Conservation (phyloP, 1,140 invertebrate genomes). For the Aphis gossypii region DNA sequence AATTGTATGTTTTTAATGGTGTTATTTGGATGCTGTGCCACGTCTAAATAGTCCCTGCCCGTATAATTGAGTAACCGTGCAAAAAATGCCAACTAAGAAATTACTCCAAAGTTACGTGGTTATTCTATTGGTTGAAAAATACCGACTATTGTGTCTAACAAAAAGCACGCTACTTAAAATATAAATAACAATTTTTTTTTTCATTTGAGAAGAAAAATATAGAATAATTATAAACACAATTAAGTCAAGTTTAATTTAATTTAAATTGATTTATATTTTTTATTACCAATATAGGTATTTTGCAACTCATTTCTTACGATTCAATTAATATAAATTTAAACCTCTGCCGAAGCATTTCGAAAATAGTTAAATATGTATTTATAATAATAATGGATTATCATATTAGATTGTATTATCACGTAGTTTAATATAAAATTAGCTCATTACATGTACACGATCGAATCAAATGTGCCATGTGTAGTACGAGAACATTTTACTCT, state of each 20-base stretch:
- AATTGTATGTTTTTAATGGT: slow-evolving; percentile 42
- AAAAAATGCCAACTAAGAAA: slow-evolving; percentile 38
- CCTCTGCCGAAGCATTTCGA: neutral
- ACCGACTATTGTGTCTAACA: neutral
- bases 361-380: neutral
- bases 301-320: neutral
- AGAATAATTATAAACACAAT: neutral
- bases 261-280: neutral
- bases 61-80: slow-evolving; percentile 41
- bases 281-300: neutral
- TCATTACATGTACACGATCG: neutral
- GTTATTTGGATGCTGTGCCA: slow-evolving; percentile 44
- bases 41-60: neutral
- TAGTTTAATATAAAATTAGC: slow-evolving; percentile 6
- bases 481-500: slow-evolving; percentile 2
- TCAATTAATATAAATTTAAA: neutral
- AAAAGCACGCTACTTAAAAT: neutral
- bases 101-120: neutral
- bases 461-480: neutral
- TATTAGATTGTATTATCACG: slow-evolving; percentile 1
- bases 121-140: slow-evolving; percentile 21
- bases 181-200: neutral
- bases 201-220: neutral
- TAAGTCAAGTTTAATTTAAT: neutral
- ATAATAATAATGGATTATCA: neutral